A percentile compares a stretch with the other conserved stretches of the same genome.
Conservation (phyloP, 2,113 vertebrate genomes). For the Petaurus breviceps region DNA sequence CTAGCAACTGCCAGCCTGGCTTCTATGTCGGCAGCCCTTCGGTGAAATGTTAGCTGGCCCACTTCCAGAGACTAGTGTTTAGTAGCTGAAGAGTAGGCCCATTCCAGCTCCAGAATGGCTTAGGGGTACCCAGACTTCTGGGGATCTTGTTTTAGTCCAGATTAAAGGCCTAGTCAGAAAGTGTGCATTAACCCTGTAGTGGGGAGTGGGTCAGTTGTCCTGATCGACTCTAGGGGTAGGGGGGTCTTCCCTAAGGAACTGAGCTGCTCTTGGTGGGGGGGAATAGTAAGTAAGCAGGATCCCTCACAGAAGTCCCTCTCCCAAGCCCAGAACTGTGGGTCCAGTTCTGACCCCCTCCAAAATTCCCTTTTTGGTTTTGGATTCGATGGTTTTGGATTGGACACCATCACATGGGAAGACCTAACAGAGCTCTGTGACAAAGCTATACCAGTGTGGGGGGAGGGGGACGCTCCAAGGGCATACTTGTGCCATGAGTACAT, state of each 20-base stretch:
- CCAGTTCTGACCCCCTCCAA: neutral
- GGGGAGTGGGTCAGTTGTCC: too few species aligned
- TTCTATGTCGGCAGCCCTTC: neutral
- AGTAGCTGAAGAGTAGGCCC: too few species aligned
- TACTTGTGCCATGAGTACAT: neutral
- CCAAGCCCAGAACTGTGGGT: neutral
- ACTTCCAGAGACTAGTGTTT: neutral
- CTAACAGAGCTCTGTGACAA: neutral
- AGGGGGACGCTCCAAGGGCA: too few species aligned
- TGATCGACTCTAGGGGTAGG: neutral
- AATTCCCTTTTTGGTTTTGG: neutral
- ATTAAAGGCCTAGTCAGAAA: neutral
- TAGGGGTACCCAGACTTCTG: neutral
- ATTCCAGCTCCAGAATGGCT: neutral
- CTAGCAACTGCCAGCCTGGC: neutral
- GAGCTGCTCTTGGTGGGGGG: neutral
- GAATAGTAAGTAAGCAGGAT: neutral
- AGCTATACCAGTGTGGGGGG: neutral
- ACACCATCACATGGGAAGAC: neutral
- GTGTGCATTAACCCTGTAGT: neutral
- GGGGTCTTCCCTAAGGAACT: neutral
- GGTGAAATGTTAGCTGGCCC: too few species aligned
- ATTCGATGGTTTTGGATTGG: neutral
- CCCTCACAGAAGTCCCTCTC: neutral
- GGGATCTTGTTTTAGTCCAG: neutral